Percentiles rank a stretch among this genome's conserved stretches.
phyloP scores from a whole-genome alignment of 35 echinoderm and acorn worm species.

The Strongylocentrotus purpuratus region DNA sequence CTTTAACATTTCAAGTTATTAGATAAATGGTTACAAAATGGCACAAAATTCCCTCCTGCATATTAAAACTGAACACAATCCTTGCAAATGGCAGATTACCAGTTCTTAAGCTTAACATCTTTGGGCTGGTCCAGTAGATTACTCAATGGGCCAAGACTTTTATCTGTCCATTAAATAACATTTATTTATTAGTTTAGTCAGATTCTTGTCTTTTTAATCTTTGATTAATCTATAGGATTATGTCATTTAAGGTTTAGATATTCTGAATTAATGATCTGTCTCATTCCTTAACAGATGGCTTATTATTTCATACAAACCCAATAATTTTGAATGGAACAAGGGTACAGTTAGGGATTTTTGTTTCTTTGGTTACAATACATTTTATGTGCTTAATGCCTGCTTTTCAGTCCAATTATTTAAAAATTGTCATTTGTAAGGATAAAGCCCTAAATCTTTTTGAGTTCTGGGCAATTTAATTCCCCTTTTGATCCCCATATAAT shows the following conservation, averaged over 20 bases:
- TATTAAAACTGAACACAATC: background rate
- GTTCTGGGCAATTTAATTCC: background rate
- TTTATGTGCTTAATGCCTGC: no score
- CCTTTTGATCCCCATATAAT: background rate
- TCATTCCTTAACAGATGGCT: background rate
- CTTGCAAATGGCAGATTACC: background rate
- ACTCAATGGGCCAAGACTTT: background rate
- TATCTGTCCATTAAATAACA: background rate
- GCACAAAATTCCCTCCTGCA: background rate
- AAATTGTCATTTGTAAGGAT: no score
- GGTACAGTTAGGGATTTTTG: background rate
- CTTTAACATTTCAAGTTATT: background rate
- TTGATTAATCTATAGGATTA: background rate
- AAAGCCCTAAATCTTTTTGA: background rate
- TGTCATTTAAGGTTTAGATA: background rate
- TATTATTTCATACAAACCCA: background rate
- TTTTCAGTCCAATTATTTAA: no score
- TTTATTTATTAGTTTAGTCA: background rate
- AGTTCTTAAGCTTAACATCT: background rate
- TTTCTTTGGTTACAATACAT: background rate
- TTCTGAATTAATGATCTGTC: background rate
- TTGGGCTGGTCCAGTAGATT: no score
- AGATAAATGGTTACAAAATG: conserved; percentile 18
- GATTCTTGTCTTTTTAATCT: background rate
- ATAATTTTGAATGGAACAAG: background rate